Percentiles rank a stretch among this genome's conserved stretches.
phyloP scores from a whole-genome alignment of 2,797 vertebrate species.

The Acanthurus leucopareius region DNA sequence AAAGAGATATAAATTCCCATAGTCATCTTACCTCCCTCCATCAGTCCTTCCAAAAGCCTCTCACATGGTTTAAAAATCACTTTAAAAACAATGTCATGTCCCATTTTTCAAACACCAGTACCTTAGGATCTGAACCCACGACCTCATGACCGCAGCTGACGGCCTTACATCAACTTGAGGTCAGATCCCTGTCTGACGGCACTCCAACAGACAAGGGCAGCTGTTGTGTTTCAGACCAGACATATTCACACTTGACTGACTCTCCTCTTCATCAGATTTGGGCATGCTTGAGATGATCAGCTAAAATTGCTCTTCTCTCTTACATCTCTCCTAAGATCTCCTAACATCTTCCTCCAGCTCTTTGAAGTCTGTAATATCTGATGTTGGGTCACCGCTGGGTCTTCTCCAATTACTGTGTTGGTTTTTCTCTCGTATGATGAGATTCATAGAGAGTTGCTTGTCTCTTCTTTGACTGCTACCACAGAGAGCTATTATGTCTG shows the following conservation, averaged over 20 bases:
- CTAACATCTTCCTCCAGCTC: conserved; percentile 79
- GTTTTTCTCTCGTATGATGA: conserved; percentile 74
- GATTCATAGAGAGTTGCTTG: conserved; percentile 67
- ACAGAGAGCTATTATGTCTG: conserved; percentile 60
- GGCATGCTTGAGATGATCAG: conserved; percentile 79
- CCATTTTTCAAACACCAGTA: conserved; percentile 35
- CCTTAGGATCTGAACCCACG: conserved; percentile 63
- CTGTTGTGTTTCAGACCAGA: conserved; percentile 82
- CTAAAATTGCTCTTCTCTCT: conserved; percentile 78
- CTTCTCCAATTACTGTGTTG: conserved; percentile 81
- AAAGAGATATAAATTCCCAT: conserved; percentile 4
- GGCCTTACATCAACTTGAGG: conserved; percentile 69
- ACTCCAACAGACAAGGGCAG: conserved; percentile 80
- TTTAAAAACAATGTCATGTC: conserved; percentile 41
- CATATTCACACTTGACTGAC: conserved; percentile 81
- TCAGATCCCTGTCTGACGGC: conserved; percentile 68
- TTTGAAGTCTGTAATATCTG: conserved; percentile 87
- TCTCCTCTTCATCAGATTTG: conserved; percentile 81
- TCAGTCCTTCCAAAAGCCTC: conserved; percentile 8
- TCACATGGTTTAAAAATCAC: background rate
- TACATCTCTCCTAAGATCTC: conserved; percentile 80
- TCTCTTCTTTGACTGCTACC: conserved; percentile 43
- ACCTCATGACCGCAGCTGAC: conserved; percentile 64
- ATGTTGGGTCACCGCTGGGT: conserved; percentile 73
- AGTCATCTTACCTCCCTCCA: conserved; percentile 5